phyloP scores from a whole-genome alignment of 2,888 invertebrate species.

The Tachystola acroxantha region DNA sequence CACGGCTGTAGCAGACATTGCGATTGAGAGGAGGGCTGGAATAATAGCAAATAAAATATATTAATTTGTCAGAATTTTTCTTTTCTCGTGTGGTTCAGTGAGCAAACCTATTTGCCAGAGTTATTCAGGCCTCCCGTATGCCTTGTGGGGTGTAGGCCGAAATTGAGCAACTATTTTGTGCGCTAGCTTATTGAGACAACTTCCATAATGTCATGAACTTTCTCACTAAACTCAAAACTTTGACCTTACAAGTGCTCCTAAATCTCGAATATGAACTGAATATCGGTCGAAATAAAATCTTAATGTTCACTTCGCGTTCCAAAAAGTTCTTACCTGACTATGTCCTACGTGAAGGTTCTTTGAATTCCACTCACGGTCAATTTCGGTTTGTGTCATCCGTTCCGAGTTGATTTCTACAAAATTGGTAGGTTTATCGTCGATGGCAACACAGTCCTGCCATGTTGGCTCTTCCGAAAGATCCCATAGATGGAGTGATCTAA shows the following conservation, averaged over 20 bases:
- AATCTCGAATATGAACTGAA: no score
- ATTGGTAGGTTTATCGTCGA: slow-evolving; percentile 27
- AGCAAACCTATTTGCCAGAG: no score
- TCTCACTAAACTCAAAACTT: no score
- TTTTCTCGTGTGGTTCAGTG: no score
- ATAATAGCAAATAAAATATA: background rate
- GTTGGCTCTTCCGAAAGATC: slow-evolving; percentile 56
- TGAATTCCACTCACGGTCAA: slow-evolving; percentile 50
- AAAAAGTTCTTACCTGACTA: slow-evolving; percentile 27
- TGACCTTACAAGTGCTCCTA: no score
- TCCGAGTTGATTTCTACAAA: slow-evolving; percentile 31
- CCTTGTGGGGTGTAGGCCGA: no score
- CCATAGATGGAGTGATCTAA: slow-evolving; percentile 64
- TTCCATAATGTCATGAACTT: no score
- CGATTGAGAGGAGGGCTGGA: background rate
- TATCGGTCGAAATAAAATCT: no score
- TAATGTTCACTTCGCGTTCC: no score
- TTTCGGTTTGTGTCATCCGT: slow-evolving; percentile 34
- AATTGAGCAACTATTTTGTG: no score
- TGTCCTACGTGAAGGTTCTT: slow-evolving; percentile 34
- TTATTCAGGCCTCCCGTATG: no score
- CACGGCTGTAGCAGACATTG: slow-evolving; percentile 51
- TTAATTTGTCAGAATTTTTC: background rate
- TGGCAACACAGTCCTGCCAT: slow-evolving; percentile 37
- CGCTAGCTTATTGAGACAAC: no score